These are phyloP conservation scores for Tetramorium parvispinum DNA, from an alignment of 1,140 invertebrate species.

Conservation along the genomic window DNA sequence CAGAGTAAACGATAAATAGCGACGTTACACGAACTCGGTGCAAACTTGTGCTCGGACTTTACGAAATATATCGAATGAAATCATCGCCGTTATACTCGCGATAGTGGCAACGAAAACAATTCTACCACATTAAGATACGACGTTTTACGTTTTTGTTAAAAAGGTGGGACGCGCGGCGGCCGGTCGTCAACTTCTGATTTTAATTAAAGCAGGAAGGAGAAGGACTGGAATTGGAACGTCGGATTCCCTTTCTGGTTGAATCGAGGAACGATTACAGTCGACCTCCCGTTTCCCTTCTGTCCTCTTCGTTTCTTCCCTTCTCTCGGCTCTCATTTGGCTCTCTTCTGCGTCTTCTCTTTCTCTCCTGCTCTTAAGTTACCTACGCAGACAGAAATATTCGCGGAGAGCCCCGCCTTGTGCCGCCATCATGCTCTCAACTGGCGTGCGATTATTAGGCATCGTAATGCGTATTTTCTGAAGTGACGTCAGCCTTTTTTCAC, in stretches of 20 bases:
- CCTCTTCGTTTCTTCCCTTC: constrained; percentile 28
- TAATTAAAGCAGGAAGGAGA: constrained; percentile 74
- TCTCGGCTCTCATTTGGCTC: constrained; percentile 1
- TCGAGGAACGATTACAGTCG: constrained; percentile 64
- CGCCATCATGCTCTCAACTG: constrained; percentile 71
- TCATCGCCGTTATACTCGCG: constrained; percentile 34
- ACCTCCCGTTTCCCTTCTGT: constrained; percentile 23
- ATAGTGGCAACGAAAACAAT: constrained; percentile 56
- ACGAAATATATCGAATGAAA: constrained; percentile 38
- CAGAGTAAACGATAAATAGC: constrained; percentile 14
- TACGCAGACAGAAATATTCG: constrained; percentile 75
- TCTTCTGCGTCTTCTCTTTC: constrained; percentile 46
- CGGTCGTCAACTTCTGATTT: constrained; percentile 68
- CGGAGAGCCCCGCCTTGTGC: constrained; percentile 74
- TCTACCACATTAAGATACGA: constrained; percentile 23
- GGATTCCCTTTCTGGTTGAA: constrained; percentile 71
- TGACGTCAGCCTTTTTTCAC: constrained; percentile 38
- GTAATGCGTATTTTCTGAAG: constrained; percentile 75
- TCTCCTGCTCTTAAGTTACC: constrained; percentile 64
- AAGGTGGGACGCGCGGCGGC: constrained; percentile 31
- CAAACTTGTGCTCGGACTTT: neutral
- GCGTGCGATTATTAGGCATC: constrained; percentile 82
- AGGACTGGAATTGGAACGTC: constrained; percentile 69
- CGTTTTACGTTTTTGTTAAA: constrained; percentile 49
- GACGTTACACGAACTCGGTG: neutral